Evolutionary conservation across 1,140 invertebrate genomes (phyloP), one percentile per base, ranked within the genome.

Genomic region (Probaryconus sp.): DNA sequence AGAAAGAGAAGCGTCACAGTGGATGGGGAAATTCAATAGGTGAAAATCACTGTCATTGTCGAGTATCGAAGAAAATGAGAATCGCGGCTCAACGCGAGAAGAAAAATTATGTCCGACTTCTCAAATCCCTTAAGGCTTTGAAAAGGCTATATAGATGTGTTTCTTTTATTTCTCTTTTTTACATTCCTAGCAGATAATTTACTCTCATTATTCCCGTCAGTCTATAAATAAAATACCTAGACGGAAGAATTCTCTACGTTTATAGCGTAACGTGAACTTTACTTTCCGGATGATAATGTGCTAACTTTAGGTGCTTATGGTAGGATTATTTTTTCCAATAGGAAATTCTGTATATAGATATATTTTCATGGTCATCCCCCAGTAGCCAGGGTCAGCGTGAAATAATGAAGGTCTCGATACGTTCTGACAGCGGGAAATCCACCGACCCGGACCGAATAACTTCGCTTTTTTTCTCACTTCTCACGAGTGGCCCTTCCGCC

Each of bases 31-130:
- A 83, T 84, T 84, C 81, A 83, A 83, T 85, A 73, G 82, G 83
- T 70, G 83, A 77, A 83, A 84, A 85, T 84, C 81, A 82, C 79
- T 77, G 81, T 51, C 74, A 83, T 84, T 85, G 82, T 84, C 77
- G 77, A 64, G 60, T 73, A 81, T 78, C 67, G 74, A 35, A 61
- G 80, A 82, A 83, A 84, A 85, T 85, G 82, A 85, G 82, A 80
- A 71, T 76, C 63, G 38, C 47, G 42, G 16, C 53, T 28, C 21
- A 40, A 68, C 31, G 74, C 53, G 43, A 42, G 35, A 73, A 77
- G 78, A 79, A 84, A 80, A 84, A 85, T 85, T 83, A 82, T 81
- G 77, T 81, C 78, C 61, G 76, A 43, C 38, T 26, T 31, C 21
- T n/a, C n/a, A 56, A 82, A 83, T 83, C 77, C 78, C 69, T 76